phyloP scores from a whole-genome alignment of 2,113 vertebrate species.

The Recurvirostra avosetta region DNA sequence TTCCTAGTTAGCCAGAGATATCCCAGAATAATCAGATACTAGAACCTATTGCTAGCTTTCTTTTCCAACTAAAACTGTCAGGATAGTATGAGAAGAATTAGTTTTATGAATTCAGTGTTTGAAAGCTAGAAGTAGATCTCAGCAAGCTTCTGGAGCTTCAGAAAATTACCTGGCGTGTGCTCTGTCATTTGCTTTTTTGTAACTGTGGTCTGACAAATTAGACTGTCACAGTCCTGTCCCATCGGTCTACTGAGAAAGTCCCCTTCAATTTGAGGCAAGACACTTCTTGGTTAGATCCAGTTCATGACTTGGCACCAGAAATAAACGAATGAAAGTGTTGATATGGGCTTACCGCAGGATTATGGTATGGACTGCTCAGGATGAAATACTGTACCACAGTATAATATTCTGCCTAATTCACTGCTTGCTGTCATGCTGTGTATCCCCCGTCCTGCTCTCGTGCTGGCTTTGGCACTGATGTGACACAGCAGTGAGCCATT shows the following conservation, averaged over 20 bases:
- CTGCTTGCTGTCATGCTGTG: accelerated
- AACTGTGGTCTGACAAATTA: background rate
- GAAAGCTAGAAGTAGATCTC: background rate
- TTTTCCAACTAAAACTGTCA: background rate
- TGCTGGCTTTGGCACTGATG: background rate
- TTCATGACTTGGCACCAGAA: background rate
- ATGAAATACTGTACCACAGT: background rate
- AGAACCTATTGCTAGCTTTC: background rate
- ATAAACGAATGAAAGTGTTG: background rate
- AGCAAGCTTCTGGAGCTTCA: background rate
- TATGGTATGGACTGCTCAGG: background rate
- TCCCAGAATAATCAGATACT: background rate
- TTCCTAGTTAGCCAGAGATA: background rate
- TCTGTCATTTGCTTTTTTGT: background rate
- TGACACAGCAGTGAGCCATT: background rate
- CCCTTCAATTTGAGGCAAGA: background rate
- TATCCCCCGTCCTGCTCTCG: accelerated
- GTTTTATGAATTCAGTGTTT: background rate
- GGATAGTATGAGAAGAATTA: background rate
- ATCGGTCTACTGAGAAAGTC: background rate
- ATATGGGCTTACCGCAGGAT: background rate
- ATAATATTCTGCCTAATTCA: background rate
- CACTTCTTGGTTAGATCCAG: background rate
- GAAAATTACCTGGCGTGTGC: background rate
- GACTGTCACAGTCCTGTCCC: background rate